Percentiles rank a stretch among this genome's conserved stretches.
These are phyloP conservation scores for Phasia obesa DNA, from an alignment of 2,888 invertebrate genomes.

Conservation along the genomic window DNA sequence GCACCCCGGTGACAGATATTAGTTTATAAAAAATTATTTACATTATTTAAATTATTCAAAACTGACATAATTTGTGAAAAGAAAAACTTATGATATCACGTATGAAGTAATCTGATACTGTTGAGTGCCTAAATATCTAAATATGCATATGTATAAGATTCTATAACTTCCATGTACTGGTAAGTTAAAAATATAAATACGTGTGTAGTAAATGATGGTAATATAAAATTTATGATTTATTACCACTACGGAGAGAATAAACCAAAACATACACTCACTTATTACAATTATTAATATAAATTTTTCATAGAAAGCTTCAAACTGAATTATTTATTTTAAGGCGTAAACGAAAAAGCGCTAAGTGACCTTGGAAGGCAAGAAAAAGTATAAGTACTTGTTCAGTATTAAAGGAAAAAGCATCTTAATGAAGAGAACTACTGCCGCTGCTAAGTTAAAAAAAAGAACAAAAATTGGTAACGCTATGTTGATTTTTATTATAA, in stretches of 20 bases:
- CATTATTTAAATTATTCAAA: constrained; percentile 25
- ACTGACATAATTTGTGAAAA: constrained; percentile 59
- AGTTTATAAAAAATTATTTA: background rate
- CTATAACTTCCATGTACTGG: constrained; percentile 5
- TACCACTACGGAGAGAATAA: constrained; percentile 18
- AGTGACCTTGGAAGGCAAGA: constrained; percentile 63
- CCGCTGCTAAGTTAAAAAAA: constrained; percentile 14
- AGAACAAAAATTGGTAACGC: constrained; percentile 22
- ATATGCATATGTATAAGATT: background rate
- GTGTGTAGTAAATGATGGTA: constrained; percentile 45
- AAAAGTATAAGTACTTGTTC: constrained; percentile 53
- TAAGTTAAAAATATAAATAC: constrained; percentile 2
- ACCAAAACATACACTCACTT: constrained; percentile 14
- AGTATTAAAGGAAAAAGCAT: constrained; percentile 25
- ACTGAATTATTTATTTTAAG: constrained; percentile 50
- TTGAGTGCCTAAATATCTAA: background rate
- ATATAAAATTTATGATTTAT: constrained; percentile 58
- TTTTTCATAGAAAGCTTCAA: constrained; percentile 57
- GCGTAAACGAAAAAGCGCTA: constrained; percentile 49
- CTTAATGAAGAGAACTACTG: constrained; percentile 18
- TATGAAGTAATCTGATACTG: constrained; percentile 41
- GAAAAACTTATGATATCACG: constrained; percentile 58
- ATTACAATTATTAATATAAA: constrained; percentile 45
- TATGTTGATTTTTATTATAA: background rate
- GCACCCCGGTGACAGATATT: no score